These are phyloP conservation scores for Apodemia mormo DNA, from an alignment of 2,888 invertebrate species.

Conservation along the genomic window DNA sequence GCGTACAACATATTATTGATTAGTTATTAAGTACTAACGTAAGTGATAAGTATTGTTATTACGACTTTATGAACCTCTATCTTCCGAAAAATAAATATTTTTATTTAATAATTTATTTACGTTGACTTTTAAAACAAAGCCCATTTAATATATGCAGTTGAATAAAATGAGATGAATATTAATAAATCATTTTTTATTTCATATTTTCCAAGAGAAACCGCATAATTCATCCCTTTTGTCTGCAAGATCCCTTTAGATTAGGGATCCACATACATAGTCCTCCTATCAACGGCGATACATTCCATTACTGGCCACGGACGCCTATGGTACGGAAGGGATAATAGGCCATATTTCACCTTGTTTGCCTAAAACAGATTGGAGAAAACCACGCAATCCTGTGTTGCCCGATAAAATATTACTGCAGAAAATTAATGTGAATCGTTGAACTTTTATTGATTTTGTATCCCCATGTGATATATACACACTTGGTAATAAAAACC, in stretches of 20 bases:
- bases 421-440: neutral
- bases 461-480: neutral
- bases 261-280: neutral
- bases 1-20: no score
- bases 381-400: neutral
- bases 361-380: constrained; percentile 2
- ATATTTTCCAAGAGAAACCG: neutral
- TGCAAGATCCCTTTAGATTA: neutral
- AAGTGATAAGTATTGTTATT: no score
- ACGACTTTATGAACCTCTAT: no score
- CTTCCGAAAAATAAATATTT: no score
- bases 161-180: neutral
- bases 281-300: neutral
- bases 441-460: neutral
- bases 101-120: no score
- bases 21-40: no score
- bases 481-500: no score
- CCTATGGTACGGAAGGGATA: constrained; percentile 3
- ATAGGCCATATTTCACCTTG: constrained; percentile 7
- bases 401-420: neutral
- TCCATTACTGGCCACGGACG: neutral
- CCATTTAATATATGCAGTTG: neutral
- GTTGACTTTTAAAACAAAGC: no score
- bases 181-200: no score
- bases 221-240: constrained; percentile 2